Percentiles rank a stretch among this genome's conserved stretches.
These are phyloP conservation scores for Megalops cyprinoides DNA, from an alignment of 2,797 vertebrate genomes.

Conservation along the genomic window DNA sequence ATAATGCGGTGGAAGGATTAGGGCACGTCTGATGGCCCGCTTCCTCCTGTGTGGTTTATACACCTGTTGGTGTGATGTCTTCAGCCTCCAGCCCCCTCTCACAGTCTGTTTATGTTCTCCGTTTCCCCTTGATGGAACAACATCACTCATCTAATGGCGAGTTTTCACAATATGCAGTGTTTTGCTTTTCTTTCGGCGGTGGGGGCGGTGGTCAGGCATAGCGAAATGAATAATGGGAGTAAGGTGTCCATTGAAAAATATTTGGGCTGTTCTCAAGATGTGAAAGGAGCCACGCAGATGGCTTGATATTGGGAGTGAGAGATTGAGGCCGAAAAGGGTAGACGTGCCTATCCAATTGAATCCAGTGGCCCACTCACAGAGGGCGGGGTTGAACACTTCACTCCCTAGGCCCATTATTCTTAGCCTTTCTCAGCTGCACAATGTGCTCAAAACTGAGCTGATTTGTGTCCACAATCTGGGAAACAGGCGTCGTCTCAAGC, in stretches of 20 bases:
- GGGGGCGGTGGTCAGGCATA: background rate
- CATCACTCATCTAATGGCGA: background rate
- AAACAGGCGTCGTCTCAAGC: too few species aligned
- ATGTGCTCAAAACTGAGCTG: background rate
- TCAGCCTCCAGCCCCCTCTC: background rate
- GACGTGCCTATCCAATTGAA: background rate
- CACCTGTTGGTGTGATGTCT: slow-evolving; percentile 26
- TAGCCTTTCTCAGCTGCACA: background rate
- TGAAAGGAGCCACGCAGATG: background rate
- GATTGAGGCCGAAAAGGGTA: background rate
- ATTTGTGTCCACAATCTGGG: too few species aligned
- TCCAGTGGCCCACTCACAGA: background rate
- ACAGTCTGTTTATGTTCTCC: background rate
- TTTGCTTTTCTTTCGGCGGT: background rate
- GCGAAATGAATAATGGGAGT: background rate
- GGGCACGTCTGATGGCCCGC: background rate
- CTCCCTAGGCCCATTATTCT: slow-evolving; percentile 4
- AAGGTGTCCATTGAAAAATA: slow-evolving; percentile 10
- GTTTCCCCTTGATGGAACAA: background rate
- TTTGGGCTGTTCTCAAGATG: background rate
- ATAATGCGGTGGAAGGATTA: slow-evolving; percentile 29
- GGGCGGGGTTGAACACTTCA: background rate
- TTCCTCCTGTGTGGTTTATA: slow-evolving; percentile 15
- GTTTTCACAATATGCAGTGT: background rate
- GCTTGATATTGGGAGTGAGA: background rate